Conservation (phyloP, 2,113 vertebrate genomes). For the Diphyllodes magnificus region DNA sequence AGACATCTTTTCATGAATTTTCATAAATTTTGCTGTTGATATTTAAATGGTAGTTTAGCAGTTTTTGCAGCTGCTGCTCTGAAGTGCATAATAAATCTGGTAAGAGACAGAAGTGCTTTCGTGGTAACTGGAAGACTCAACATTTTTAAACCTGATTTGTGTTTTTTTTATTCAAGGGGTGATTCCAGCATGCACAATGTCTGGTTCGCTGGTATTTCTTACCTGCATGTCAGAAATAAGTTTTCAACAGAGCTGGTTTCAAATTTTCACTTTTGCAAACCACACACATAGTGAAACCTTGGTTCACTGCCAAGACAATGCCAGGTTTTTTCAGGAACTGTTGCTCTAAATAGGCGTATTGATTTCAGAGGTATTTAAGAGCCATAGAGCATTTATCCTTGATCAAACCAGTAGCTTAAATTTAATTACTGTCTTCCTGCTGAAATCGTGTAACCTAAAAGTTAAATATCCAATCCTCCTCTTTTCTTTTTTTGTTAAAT, state of each 20-base stretch:
- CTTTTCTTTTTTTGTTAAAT: slow-evolving; percentile 34
- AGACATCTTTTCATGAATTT: background rate
- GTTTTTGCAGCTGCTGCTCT: background rate
- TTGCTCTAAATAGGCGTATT: slow-evolving; percentile 59
- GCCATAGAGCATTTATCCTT: slow-evolving; percentile 27
- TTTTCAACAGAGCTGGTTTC: slow-evolving; percentile 28
- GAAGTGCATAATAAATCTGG: background rate
- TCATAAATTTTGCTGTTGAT: background rate
- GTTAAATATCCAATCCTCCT: background rate
- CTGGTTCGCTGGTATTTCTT: background rate
- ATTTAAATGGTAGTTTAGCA: background rate
- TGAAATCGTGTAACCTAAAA: slow-evolving; percentile 29
- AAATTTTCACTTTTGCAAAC: background rate
- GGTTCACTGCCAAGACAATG: background rate
- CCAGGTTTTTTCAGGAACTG: background rate
- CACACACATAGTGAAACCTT: background rate
- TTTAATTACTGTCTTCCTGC: slow-evolving; percentile 62
- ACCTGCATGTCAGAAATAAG: background rate
- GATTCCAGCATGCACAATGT: background rate
- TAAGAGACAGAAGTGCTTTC: background rate
- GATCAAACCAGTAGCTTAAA: slow-evolving; percentile 53
- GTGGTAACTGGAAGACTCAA: background rate
- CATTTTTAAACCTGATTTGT: background rate
- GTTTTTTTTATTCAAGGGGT: background rate
- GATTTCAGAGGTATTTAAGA: slow-evolving; percentile 62